Percentiles rank a stretch among this genome's conserved stretches.
phyloP scores from a whole-genome alignment of 1,140 invertebrate genomes.

The Phenacoccus solenopsis region DNA sequence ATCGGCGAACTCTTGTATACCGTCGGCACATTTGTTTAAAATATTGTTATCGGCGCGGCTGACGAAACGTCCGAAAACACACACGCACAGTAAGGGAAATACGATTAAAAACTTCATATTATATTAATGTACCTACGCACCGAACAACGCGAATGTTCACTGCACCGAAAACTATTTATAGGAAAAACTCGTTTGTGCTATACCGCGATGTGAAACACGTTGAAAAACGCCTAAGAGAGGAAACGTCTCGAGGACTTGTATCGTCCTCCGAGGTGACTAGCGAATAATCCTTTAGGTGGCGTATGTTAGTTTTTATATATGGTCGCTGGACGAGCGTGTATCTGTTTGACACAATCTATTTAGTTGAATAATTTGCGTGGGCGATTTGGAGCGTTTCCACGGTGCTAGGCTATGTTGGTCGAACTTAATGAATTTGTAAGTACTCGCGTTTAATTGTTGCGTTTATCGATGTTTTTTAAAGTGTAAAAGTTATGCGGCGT shows the following conservation, averaged over 20 bases:
- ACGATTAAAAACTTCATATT: not conserved
- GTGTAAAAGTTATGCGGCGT: not conserved
- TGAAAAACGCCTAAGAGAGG: not conserved
- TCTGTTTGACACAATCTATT: constrained; percentile 12
- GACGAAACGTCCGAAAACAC: constrained; percentile 10
- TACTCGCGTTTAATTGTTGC: constrained; percentile 8
- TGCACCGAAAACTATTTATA: no score
- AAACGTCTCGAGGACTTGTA: not conserved
- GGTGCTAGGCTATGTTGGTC: not conserved
- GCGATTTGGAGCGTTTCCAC: constrained; percentile 9
- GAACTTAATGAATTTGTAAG: constrained; percentile 10
- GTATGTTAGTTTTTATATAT: not conserved
- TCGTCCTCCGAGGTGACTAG: not conserved
- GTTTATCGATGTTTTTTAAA: constrained; percentile 6
- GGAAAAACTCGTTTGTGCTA: no score
- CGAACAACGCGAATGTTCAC: no score
- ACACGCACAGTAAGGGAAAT: not conserved
- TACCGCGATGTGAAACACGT: not conserved
- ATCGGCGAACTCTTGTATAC: constrained; percentile 5
- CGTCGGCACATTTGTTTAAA: constrained; percentile 8
- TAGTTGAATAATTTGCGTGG: constrained; percentile 3
- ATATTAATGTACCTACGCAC: no score
- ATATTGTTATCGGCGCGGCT: constrained; percentile 1
- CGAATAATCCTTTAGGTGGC: not conserved
- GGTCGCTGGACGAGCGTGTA: not conserved